Conservation (phyloP, 2,888 invertebrate species). For the Ophion ventricosus region DNA sequence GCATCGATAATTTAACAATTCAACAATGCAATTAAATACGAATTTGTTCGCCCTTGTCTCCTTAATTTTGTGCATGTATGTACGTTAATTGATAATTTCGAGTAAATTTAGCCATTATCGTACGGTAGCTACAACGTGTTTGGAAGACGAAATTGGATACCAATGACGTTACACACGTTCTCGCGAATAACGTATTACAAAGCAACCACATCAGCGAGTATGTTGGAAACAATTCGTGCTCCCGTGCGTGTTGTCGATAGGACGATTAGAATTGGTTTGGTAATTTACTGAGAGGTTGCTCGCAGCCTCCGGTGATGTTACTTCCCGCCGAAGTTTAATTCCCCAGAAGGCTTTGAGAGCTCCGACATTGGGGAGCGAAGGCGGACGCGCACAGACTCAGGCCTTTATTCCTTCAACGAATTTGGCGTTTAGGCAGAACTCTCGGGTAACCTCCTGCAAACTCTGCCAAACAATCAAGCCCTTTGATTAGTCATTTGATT, state of each 20-base stretch:
- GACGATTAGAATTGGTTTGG: conserved; percentile 43
- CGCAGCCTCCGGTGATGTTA: conserved; percentile 44
- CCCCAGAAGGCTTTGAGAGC: conserved; percentile 59
- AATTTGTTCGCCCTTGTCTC: not conserved
- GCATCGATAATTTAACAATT: no score
- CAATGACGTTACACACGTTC: not conserved
- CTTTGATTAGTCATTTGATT: not conserved
- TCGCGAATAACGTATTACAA: conserved; percentile 1
- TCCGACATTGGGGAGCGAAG: conserved; percentile 65
- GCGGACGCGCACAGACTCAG: conserved; percentile 24
- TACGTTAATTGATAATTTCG: not conserved
- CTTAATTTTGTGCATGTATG: not conserved
- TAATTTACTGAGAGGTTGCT: conserved; percentile 44
- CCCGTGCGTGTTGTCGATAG: conserved; percentile 1
- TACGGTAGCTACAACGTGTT: not conserved
- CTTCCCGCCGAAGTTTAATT: conserved; percentile 51
- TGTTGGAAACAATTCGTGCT: conserved; percentile 23
- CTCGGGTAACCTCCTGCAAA: not conserved
- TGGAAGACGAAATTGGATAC: conserved; percentile 2
- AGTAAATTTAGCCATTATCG: not conserved
- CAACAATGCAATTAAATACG: no score
- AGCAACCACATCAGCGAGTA: conserved; percentile 13
- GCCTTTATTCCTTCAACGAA: conserved; percentile 34
- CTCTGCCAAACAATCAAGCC: not conserved
- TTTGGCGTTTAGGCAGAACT: conserved; percentile 41